A percentile compares a stretch with the other conserved stretches of the same genome.
Conservation (phyloP, 1,140 invertebrate genomes). For the Cydia fagiglandana region DNA sequence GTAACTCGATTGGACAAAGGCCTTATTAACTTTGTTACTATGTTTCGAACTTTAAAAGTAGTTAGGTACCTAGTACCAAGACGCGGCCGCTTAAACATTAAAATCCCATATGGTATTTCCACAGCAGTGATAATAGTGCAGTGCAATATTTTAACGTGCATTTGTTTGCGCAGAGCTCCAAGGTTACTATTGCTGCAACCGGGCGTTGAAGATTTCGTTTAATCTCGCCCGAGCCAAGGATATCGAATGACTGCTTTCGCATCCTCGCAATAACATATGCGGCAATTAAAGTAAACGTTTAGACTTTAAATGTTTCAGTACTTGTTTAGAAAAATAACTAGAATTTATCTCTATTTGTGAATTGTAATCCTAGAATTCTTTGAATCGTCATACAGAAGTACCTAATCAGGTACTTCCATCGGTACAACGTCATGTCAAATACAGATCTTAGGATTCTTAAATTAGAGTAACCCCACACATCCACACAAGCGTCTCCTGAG, state of each 20-base stretch:
- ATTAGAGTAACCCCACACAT: too few relatives aligned
- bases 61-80: not conserved
- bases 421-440: too few relatives aligned
- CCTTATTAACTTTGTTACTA: not conserved
- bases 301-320: not conserved
- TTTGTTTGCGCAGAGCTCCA: conserved; percentile 32
- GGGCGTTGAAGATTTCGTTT: conserved; percentile 39
- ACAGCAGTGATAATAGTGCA: conserved; percentile 23
- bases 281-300: not conserved
- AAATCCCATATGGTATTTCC: conserved; percentile 6
- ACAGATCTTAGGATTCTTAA: too few relatives aligned
- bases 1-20: conserved; percentile 5
- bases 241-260: conserved; percentile 32
- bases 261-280: not conserved
- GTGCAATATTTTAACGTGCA: conserved; percentile 35
- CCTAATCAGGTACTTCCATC: too few relatives aligned
- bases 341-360: too few relatives aligned
- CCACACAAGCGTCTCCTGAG: too few relatives aligned
- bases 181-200: conserved; percentile 41
- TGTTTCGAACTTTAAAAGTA: conserved; percentile 1
- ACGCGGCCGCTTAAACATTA: conserved; percentile 1
- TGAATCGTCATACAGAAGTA: too few relatives aligned
- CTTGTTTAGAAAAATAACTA: too few relatives aligned
- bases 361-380: too few relatives aligned
- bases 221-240: conserved; percentile 47